A percentile compares a stretch with the other conserved stretches of the same genome.
phyloP scores from a whole-genome alignment of 2,113 vertebrate species.

The Cynocephalus volans region DNA sequence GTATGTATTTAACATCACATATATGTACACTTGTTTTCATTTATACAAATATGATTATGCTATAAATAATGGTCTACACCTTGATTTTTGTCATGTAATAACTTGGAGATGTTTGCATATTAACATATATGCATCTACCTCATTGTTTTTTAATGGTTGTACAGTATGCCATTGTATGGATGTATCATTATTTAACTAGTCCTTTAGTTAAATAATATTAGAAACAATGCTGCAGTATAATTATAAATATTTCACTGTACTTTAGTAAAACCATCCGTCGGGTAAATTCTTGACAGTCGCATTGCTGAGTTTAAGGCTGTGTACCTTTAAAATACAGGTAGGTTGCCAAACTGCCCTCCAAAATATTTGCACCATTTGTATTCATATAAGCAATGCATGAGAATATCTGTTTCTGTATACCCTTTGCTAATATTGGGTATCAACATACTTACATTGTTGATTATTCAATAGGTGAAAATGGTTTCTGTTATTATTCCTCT shows the following conservation, averaged over 20 bases:
- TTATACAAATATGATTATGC: neutral
- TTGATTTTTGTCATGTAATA: neutral
- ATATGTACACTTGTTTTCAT: neutral
- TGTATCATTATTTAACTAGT: neutral
- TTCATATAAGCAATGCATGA: neutral
- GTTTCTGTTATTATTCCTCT: neutral
- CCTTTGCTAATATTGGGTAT: neutral
- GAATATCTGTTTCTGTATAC: neutral
- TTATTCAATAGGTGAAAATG: neutral
- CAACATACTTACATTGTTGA: neutral
- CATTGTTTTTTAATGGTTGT: neutral
- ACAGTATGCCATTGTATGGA: neutral
- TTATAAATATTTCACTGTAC: neutral
- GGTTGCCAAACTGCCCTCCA: neutral
- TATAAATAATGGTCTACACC: neutral
- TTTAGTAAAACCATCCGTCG: neutral
- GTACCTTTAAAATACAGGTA: neutral
- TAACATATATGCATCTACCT: neutral
- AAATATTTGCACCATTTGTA: neutral
- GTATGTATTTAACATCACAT: neutral
- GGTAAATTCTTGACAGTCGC: constrained; percentile 5
- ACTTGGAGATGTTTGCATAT: neutral
- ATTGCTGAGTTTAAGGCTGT: neutral
- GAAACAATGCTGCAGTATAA: neutral
- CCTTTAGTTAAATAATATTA: neutral